phyloP scores from a whole-genome alignment of 1,140 invertebrate species.

The Zaprionus africanus region DNA sequence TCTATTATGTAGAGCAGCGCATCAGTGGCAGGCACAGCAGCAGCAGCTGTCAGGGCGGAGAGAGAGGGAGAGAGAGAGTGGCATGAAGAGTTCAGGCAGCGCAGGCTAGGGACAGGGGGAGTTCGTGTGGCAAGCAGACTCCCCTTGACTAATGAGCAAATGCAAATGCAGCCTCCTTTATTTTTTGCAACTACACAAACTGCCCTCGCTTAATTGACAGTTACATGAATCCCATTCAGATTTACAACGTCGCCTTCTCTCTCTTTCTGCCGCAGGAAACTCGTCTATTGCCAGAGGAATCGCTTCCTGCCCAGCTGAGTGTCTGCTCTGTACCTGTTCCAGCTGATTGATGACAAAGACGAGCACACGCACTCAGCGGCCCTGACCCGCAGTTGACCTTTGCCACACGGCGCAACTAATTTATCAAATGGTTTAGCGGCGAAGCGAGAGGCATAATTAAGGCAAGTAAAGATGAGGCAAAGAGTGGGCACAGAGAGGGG shows the following conservation, averaged over 20 bases:
- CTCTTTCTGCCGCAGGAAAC: conserved; percentile 41
- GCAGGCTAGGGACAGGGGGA: background rate
- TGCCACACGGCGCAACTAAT: conserved; percentile 59
- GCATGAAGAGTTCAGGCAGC: background rate
- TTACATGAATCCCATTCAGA: conserved; percentile 34
- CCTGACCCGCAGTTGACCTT: conserved; percentile 44
- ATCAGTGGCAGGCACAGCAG: conserved; percentile 10
- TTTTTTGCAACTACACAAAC: background rate
- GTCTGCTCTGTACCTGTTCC: background rate
- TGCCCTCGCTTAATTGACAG: conserved; percentile 32
- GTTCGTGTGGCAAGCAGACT: background rate
- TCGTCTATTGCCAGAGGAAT: background rate
- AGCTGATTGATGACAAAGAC: conserved; percentile 26
- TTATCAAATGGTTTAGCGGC: conserved; percentile 61
- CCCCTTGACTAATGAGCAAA: background rate
- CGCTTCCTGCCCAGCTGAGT: conserved; percentile 69
- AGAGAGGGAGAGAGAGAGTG: background rate
- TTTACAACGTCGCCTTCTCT: background rate
- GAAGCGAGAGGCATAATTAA: conserved; percentile 46
- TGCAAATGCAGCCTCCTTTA: background rate
- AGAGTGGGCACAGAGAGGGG: too few species aligned
- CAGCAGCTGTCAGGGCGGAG: conserved; percentile 1
- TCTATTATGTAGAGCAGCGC: conserved; percentile 39
- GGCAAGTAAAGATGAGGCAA: conserved; percentile 13
- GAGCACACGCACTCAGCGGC: conserved; percentile 25